These are phyloP conservation scores for Palloptera scutellata DNA, from an alignment of 2,888 invertebrate genomes.

Conservation along the genomic window DNA sequence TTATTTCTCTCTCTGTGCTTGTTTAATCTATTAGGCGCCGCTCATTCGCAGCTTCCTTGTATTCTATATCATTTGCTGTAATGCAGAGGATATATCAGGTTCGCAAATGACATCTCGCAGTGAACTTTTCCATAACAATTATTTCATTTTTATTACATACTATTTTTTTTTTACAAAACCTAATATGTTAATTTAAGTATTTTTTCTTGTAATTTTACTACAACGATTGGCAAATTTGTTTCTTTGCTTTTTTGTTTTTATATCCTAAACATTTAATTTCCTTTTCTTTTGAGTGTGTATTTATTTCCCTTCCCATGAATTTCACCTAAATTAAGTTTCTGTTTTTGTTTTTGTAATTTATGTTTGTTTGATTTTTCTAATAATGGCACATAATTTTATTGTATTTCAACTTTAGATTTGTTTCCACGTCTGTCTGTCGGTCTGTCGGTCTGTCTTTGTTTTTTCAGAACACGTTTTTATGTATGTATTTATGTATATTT, in stretches of 20 bases:
- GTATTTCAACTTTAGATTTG: conserved; percentile 50
- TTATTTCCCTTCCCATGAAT: conserved; percentile 18
- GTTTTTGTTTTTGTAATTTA: conserved; percentile 22
- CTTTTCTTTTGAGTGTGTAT: conserved; percentile 17
- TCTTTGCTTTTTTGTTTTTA: conserved; percentile 14
- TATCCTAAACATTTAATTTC: conserved; percentile 5
- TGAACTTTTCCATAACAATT: too few species aligned
- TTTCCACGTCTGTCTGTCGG: not conserved
- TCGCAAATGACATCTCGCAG: too few species aligned
- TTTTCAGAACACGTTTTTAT: not conserved
- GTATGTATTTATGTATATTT: conserved; percentile 1
- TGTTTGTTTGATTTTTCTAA: conserved; percentile 48
- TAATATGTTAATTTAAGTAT: conserved; percentile 18
- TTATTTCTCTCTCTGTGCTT: too few species aligned
- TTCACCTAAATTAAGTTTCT: conserved; percentile 9
- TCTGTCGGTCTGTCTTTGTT: not conserved
- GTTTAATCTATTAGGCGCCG: too few species aligned
- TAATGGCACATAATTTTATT: conserved; percentile 65
- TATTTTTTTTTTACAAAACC: conserved; percentile 11
- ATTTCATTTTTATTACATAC: too few species aligned
- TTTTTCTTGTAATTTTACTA: conserved; percentile 14
- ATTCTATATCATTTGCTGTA: too few species aligned
- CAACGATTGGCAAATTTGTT: conserved; percentile 16
- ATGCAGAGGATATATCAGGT: too few species aligned
- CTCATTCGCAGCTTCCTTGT: too few species aligned